Conservation (phyloP, 2,888 invertebrate genomes). For the Leptinotarsa tumamoca region DNA sequence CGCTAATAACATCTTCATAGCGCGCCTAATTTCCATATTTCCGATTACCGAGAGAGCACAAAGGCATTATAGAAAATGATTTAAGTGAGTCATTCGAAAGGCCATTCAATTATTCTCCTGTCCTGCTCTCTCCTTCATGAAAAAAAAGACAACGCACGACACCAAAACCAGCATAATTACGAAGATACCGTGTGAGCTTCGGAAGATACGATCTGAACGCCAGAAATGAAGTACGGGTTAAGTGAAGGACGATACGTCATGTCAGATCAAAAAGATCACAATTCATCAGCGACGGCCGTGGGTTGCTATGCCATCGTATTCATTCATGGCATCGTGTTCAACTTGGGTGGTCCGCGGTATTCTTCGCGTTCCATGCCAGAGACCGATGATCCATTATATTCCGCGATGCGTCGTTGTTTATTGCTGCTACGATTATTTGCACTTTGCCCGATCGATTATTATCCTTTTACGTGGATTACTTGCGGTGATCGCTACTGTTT, state of each 20-base stretch:
- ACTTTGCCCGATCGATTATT: constrained; percentile 33
- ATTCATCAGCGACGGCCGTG: constrained; percentile 60
- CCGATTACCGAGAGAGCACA: constrained; percentile 17
- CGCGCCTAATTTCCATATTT: constrained; percentile 9
- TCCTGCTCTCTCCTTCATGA: neutral
- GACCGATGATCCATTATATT: constrained; percentile 52
- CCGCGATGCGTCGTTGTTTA: constrained; percentile 45
- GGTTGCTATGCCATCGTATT: constrained; percentile 60
- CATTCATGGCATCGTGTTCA: constrained; percentile 58
- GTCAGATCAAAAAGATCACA: constrained; percentile 62
- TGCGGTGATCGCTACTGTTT: no score
- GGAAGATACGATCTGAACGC: constrained; percentile 29
- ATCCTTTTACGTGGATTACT: constrained; percentile 19
- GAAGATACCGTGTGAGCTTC: constrained; percentile 28
- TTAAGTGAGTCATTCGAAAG: constrained; percentile 23
- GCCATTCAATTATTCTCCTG: constrained; percentile 22
- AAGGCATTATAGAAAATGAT: constrained; percentile 22
- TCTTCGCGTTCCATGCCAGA: constrained; percentile 46
- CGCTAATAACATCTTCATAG: constrained; percentile 15
- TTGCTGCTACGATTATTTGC: constrained; percentile 46
- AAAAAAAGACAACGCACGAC: constrained; percentile 24
- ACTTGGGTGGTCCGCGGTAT: constrained; percentile 44
- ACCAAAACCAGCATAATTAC: constrained; percentile 31
- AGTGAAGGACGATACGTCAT: constrained; percentile 60
- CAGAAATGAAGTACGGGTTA: constrained; percentile 37